A percentile compares a stretch with the other conserved stretches of the same genome.
Conservation (phyloP, 53 echinoderm and acorn worm species). For the Hippasteria phrygiana region DNA sequence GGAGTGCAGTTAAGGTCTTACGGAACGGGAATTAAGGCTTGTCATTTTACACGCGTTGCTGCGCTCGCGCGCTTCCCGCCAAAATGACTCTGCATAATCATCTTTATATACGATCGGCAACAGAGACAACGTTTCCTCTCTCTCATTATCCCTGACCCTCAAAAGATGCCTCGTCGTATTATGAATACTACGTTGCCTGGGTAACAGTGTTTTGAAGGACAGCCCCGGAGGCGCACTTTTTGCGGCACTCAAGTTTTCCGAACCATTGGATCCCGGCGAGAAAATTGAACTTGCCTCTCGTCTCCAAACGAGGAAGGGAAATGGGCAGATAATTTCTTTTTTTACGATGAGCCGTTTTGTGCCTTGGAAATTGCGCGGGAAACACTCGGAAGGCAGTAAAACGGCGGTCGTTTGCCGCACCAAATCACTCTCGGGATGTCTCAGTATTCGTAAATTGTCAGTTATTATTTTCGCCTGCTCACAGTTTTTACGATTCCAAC, state of each 20-base stretch:
- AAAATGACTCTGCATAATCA: not conserved
- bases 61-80: not conserved
- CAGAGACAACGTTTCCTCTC: not conserved
- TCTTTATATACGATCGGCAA: not conserved
- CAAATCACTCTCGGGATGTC: not conserved
- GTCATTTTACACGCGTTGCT: not conserved
- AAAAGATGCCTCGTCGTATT: not conserved
- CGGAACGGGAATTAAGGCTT: not conserved
- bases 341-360: not conserved
- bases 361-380: not conserved
- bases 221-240: not conserved
- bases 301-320: not conserved
- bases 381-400: not conserved
- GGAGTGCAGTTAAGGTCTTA: too few species aligned
- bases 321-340: not conserved
- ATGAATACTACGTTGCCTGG: conserved; percentile 34
- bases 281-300: not conserved
- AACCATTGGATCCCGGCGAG: not conserved
- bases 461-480: too few species aligned
- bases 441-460: too few species aligned
- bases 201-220: not conserved
- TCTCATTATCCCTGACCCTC: not conserved
- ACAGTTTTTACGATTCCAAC: too few species aligned
- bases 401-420: not conserved
- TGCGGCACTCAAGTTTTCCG: not conserved